Conservation (phyloP, 2,888 invertebrate species). For the Trichogramma evanescens region DNA sequence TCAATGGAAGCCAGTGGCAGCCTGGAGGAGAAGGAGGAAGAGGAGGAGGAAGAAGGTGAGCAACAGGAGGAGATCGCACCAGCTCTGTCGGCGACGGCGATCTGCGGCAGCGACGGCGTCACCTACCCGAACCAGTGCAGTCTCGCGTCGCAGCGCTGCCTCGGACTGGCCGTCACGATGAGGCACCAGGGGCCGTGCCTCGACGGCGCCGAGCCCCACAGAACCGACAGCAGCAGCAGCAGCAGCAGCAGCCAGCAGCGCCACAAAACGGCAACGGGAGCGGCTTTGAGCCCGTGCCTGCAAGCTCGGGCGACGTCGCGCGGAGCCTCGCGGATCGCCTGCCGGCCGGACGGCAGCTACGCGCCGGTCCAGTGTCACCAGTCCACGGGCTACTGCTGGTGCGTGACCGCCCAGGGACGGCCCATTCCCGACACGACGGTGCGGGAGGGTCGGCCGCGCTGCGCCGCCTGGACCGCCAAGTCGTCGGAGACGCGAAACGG, state of each 20-base stretch:
- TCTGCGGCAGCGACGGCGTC: conserved; percentile 75
- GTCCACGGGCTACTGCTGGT: conserved; percentile 78
- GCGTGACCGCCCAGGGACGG: conserved; percentile 76
- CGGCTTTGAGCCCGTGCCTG: conserved; percentile 36
- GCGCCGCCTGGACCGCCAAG: conserved; percentile 35
- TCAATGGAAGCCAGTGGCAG: no score
- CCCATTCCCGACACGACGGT: conserved; percentile 76
- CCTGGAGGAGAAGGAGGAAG: no score
- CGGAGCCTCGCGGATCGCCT: conserved; percentile 65
- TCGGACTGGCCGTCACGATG: conserved; percentile 63
- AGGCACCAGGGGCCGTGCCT: conserved; percentile 69
- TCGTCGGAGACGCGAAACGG: not conserved
- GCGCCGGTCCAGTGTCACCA: conserved; percentile 78
- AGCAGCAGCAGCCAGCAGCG: conserved; percentile 35
- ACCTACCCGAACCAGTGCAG: conserved; percentile 79
- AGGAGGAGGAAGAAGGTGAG: no score
- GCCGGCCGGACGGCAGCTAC: conserved; percentile 77
- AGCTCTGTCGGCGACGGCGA: conserved; percentile 40
- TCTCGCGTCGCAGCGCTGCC: conserved; percentile 69
- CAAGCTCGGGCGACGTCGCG: conserved; percentile 47
- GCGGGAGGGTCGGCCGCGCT: conserved; percentile 63
- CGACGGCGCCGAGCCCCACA: conserved; percentile 49
- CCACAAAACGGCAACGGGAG: conserved; percentile 23
- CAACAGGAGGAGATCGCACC: not conserved
- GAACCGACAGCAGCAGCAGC: not conserved